These are phyloP conservation scores for Clunio marinus DNA, from an alignment of 2,888 invertebrate genomes.

Conservation along the genomic window DNA sequence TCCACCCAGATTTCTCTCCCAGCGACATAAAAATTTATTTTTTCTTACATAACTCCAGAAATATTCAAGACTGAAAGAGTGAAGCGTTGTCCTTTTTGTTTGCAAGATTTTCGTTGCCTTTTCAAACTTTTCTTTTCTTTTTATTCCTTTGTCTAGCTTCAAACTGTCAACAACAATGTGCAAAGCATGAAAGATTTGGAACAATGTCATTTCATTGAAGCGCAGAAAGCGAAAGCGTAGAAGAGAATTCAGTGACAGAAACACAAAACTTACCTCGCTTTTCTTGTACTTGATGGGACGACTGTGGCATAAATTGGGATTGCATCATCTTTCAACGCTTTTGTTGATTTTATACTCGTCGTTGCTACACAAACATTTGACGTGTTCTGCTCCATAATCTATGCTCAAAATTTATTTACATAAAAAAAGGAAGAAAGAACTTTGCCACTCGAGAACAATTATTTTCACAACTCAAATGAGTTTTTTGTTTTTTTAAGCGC, in stretches of 20 bases:
- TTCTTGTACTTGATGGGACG: slow-evolving; percentile 17
- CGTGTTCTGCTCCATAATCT: slow-evolving; percentile 32
- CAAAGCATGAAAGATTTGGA: slow-evolving; percentile 5
- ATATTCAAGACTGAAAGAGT: too few relatives aligned
- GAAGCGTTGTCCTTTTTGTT: too few relatives aligned
- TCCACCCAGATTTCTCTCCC: slow-evolving; percentile 7
- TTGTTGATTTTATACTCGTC: background rate
- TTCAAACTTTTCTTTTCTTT: background rate
- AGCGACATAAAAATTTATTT: slow-evolving; percentile 20
- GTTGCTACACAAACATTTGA: slow-evolving; percentile 31
- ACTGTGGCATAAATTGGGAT: slow-evolving; percentile 29
- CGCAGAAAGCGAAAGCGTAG: background rate
- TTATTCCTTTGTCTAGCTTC: background rate
- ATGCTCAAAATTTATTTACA: background rate
- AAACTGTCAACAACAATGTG: background rate
- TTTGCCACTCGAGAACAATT: background rate
- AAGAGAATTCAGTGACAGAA: background rate
- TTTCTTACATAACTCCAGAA: background rate
- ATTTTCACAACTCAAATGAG: background rate
- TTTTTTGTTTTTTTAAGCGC: background rate
- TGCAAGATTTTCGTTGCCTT: too few relatives aligned
- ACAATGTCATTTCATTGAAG: background rate
- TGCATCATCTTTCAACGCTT: slow-evolving; percentile 18
- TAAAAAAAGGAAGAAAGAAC: background rate
- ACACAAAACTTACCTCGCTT: slow-evolving; percentile 24